phyloP scores from a whole-genome alignment of 2,888 invertebrate species.

The Macaria liturata region DNA sequence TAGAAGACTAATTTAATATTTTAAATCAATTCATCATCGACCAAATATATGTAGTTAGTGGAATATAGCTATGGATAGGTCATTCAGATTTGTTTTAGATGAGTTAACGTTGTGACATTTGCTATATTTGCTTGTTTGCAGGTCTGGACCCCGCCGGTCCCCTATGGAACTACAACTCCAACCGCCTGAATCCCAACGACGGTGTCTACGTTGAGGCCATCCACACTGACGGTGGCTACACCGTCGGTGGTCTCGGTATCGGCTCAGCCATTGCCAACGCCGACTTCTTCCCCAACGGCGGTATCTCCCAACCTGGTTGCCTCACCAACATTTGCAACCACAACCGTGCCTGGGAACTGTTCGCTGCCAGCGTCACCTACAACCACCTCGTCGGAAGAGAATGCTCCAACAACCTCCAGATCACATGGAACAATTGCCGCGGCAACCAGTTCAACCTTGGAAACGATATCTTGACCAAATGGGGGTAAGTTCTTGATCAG shows the following conservation, averaged over 20 bases:
- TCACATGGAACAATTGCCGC: constrained; percentile 51
- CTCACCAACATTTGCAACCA: constrained; percentile 58
- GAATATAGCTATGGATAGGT: too few species aligned
- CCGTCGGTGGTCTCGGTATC: constrained; percentile 63
- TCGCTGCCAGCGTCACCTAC: constrained; percentile 55
- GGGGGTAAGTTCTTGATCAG: constrained; percentile 43
- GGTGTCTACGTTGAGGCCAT: constrained; percentile 47
- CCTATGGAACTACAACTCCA: constrained; percentile 51
- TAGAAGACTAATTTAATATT: too few species aligned
- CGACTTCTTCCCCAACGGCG: constrained; percentile 85
- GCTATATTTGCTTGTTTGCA: constrained; percentile 23
- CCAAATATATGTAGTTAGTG: too few species aligned
- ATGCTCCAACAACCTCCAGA: constrained; percentile 51
- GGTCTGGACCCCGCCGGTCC: constrained; percentile 67
- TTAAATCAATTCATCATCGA: too few species aligned
- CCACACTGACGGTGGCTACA: too few species aligned
- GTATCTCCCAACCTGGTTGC: constrained; percentile 68
- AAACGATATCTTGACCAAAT: constrained; percentile 48
- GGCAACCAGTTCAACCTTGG: constrained; percentile 54
- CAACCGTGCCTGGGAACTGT: constrained; percentile 61
- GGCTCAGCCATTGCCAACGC: constrained; percentile 74
- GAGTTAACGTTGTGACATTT: too few species aligned
- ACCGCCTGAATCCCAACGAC: constrained; percentile 55
- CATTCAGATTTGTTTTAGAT: too few species aligned
- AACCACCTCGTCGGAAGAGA: constrained; percentile 56